Evolutionary conservation across 2,888 invertebrate species (phyloP).

Genomic region (Cyrtodaria siliqua): DNA sequence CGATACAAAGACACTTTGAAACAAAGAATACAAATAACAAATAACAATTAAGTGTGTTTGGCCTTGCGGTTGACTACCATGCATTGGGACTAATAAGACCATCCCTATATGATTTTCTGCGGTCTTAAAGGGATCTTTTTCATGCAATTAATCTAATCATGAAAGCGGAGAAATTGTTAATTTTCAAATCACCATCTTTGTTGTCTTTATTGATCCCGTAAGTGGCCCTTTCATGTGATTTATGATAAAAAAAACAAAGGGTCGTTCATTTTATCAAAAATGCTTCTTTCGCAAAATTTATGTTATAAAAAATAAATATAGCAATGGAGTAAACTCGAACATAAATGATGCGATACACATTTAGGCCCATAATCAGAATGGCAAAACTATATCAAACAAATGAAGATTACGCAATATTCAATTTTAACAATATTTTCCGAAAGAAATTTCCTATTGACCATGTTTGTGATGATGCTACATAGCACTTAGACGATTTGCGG

Average conservation of each 20-base stretch:
- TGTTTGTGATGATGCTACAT: slow-evolving; percentile 52
- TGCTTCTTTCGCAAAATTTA: no score
- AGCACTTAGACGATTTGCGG: slow-evolving; percentile 14
- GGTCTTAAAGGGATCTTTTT: slow-evolving; percentile 49
- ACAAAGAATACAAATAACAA: slow-evolving; percentile 7
- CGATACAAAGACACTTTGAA: no score
- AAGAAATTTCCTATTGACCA: slow-evolving; percentile 42
- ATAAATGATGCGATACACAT: no score
- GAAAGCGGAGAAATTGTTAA: slow-evolving; percentile 57
- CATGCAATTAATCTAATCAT: slow-evolving; percentile 60
- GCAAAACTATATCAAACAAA: no score
- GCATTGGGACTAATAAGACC: slow-evolving; percentile 42
- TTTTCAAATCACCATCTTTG: slow-evolving; percentile 58
- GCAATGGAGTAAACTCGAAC: no score
- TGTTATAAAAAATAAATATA: no score
- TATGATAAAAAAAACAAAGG: no score
- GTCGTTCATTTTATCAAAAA: no score
- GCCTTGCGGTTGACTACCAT: slow-evolving; percentile 18
- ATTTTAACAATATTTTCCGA: no score
- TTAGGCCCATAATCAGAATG: no score
- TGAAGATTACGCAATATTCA: no score
- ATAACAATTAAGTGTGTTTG: not conserved
- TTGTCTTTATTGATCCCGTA: slow-evolving; percentile 41
- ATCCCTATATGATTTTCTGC: slow-evolving; percentile 41
- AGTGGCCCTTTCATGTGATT: slow-evolving; percentile 24